Percentiles rank a stretch among this genome's conserved stretches.
Conservation (phyloP, 2,888 invertebrate genomes). For the Eupithecia vulgata region DNA sequence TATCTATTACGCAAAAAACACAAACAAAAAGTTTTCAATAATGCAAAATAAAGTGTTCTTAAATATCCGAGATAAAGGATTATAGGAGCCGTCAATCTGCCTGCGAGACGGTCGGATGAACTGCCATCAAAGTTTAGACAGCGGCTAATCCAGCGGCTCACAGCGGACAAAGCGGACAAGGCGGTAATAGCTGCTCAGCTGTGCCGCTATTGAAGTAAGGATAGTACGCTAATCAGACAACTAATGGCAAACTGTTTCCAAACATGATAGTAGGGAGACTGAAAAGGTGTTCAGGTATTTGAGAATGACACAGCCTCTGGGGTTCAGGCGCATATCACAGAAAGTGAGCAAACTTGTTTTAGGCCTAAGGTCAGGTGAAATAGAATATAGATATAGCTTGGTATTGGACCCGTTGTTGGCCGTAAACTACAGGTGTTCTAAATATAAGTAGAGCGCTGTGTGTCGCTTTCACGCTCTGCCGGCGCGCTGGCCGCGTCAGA, state of each 20-base stretch:
- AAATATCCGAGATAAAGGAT: neutral
- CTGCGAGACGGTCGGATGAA: neutral
- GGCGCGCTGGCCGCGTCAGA: neutral
- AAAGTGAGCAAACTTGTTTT: neutral
- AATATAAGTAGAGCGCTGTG: neutral
- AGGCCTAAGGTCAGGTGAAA: neutral
- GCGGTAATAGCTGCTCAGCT: neutral
- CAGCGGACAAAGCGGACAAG: slow-evolving; percentile 1
- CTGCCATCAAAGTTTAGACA: slow-evolving; percentile 5
- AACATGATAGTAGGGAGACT: neutral
- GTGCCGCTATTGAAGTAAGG: neutral
- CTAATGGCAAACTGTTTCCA: neutral
- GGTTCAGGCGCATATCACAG: neutral
- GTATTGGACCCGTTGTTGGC: neutral
- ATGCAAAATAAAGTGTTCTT: neutral
- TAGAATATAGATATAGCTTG: neutral
- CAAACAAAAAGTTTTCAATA: slow-evolving; percentile 2
- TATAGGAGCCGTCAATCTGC: neutral
- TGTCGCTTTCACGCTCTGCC: neutral
- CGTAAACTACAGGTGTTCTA: slow-evolving; percentile 4
- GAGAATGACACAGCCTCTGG: too few relatives aligned
- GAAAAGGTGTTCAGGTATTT: neutral
- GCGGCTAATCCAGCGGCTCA: slow-evolving; percentile 12
- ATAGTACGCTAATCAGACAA: neutral
- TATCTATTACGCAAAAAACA: too few relatives aligned